Evolutionary conservation across 2,113 vertebrate species (phyloP).

Genomic region (Etheostoma cragini): DNA sequence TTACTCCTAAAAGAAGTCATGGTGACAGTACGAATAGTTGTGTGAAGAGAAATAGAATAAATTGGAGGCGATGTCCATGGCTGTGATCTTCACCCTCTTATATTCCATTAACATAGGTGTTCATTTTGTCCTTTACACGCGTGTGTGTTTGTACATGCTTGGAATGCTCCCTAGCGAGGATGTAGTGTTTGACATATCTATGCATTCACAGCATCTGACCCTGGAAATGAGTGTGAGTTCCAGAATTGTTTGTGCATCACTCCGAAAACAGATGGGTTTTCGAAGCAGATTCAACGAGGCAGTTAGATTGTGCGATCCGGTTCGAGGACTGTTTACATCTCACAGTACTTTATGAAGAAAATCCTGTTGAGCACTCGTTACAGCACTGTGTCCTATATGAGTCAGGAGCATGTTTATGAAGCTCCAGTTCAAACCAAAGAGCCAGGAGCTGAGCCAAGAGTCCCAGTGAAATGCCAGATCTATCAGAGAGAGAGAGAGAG

Average conservation of each 20-base stretch:
- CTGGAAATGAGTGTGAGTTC: background rate
- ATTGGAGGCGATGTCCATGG: background rate
- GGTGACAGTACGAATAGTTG: background rate
- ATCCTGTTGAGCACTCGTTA: conserved; percentile 20
- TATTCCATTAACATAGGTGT: conserved; percentile 50
- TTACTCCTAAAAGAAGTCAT: conserved; percentile 10
- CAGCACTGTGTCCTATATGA: conserved; percentile 53
- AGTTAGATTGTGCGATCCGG: background rate
- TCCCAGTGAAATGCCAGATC: conserved; percentile 38
- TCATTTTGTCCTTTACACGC: conserved; percentile 39
- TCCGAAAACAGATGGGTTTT: background rate
- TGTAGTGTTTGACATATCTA: conserved; percentile 26
- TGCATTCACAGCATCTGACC: conserved; percentile 23
- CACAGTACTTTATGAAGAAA: conserved; percentile 36
- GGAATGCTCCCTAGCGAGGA: conserved; percentile 61
- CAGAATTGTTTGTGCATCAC: background rate
- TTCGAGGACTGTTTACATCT: conserved; percentile 30
- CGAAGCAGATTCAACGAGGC: background rate
- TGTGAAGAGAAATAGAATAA: background rate
- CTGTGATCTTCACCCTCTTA: conserved; percentile 10
- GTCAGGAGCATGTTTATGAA: conserved; percentile 69
- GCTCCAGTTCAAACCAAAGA: conserved; percentile 49
- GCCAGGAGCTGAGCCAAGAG: conserved; percentile 54
- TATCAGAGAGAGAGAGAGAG: conserved; percentile 30
- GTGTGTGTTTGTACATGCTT: conserved; percentile 75